These are phyloP conservation scores for Lophius americanus DNA, from an alignment of 2,797 vertebrate genomes.

Conservation along the genomic window DNA sequence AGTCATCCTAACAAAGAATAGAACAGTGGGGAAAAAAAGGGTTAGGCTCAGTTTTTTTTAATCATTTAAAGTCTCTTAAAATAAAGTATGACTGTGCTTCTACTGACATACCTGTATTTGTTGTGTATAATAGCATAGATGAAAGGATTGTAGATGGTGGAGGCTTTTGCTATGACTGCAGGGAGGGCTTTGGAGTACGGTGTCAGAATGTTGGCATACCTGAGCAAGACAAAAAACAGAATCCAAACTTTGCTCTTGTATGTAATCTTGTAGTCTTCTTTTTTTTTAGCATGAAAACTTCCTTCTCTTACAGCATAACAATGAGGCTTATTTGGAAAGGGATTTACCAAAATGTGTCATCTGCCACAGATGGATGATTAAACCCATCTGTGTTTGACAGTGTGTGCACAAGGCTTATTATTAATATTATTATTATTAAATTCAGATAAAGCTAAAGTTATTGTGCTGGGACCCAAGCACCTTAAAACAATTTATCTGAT, in stretches of 20 bases:
- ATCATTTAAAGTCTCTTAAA: background rate
- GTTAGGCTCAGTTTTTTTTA: too few species aligned
- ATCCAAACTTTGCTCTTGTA: background rate
- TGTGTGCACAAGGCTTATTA: background rate
- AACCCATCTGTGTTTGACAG: slow-evolving; percentile 27
- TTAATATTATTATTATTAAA: too few species aligned
- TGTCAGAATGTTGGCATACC: slow-evolving; percentile 80
- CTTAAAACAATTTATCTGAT: too few species aligned
- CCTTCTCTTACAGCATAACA: slow-evolving; percentile 35
- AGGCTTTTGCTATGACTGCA: slow-evolving; percentile 90
- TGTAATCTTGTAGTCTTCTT: background rate
- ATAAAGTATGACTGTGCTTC: background rate
- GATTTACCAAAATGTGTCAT: slow-evolving; percentile 59
- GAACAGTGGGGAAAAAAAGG: background rate
- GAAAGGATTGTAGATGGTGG: slow-evolving; percentile 90
- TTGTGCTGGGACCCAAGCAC: too few species aligned
- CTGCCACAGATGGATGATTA: slow-evolving; percentile 41
- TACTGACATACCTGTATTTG: slow-evolving; percentile 85
- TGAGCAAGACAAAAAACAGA: slow-evolving; percentile 58
- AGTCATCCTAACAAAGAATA: slow-evolving; percentile 65
- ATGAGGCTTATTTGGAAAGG: slow-evolving; percentile 18
- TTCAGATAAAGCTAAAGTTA: too few species aligned
- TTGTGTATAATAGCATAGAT: slow-evolving; percentile 91
- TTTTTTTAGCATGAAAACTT: slow-evolving; percentile 1
- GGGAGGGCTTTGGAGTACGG: slow-evolving; percentile 90